Evolutionary conservation across 2,888 invertebrate genomes (phyloP).

Genomic region (Drosophila prostipennis): DNA sequence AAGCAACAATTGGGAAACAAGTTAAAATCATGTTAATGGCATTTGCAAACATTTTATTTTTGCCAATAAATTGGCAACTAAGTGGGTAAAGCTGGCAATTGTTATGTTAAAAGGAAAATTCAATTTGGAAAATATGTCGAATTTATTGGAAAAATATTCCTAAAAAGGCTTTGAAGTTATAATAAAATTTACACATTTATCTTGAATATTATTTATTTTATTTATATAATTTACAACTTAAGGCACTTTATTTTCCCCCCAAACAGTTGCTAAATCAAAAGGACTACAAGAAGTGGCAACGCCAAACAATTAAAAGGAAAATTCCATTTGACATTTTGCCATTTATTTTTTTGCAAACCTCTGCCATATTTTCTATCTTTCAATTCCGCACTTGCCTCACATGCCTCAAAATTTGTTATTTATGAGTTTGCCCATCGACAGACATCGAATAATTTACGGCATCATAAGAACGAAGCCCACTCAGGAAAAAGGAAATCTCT

Average conservation of each 20-base stretch:
- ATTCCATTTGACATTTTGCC: constrained; percentile 20
- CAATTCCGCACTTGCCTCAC: background rate
- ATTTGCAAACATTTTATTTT: background rate
- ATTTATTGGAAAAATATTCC: background rate
- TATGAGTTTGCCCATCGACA: constrained; percentile 27
- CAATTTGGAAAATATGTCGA: background rate
- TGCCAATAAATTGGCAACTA: background rate
- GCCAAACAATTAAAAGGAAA: constrained; percentile 2
- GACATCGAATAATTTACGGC: constrained; percentile 37
- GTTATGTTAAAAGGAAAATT: background rate
- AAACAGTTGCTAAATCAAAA: background rate
- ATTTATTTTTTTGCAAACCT: background rate
- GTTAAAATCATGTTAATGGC: constrained; percentile 2
- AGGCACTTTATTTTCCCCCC: too few relatives aligned
- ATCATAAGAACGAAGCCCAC: constrained; percentile 28
- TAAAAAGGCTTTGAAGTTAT: too few relatives aligned
- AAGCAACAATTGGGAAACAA: constrained; percentile 2
- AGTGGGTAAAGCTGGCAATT: background rate
- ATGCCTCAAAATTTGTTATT: constrained; percentile 25
- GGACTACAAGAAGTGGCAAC: background rate
- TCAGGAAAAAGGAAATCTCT: background rate
- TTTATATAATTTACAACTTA: background rate
- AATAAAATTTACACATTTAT: too few relatives aligned
- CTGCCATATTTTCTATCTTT: background rate
- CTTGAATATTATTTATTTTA: too few relatives aligned